These are phyloP conservation scores for Cyclura pinguis DNA, from an alignment of 2,797 vertebrate genomes.

Conservation along the genomic window DNA sequence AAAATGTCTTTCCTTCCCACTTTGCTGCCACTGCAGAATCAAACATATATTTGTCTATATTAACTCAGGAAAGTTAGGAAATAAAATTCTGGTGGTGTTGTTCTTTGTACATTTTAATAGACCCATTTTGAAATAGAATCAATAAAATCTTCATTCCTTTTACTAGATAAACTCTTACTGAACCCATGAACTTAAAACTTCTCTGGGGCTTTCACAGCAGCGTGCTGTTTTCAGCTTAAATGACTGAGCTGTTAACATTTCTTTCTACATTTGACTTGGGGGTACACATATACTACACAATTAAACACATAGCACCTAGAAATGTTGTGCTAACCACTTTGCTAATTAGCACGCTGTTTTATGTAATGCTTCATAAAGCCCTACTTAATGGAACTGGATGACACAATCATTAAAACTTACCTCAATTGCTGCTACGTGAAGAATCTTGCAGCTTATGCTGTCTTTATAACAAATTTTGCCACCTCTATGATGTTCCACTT, in stretches of 20 bases:
- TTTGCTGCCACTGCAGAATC: constrained; percentile 27
- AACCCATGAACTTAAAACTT: constrained; percentile 45
- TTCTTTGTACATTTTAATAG: neutral
- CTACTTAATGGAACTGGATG: constrained; percentile 40
- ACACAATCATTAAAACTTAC: constrained; percentile 36
- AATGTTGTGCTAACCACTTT: constrained; percentile 65
- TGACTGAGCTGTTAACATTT: constrained; percentile 57
- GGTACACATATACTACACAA: constrained; percentile 58
- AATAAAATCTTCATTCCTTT: constrained; percentile 1
- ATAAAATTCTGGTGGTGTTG: neutral
- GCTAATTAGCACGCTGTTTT: constrained; percentile 64
- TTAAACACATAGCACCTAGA: constrained; percentile 55
- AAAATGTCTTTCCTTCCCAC: neutral
- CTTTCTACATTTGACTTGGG: constrained; percentile 58
- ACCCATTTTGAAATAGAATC: constrained; percentile 38
- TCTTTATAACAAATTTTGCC: constrained; percentile 8
- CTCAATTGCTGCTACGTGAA: neutral
- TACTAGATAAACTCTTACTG: constrained; percentile 53
- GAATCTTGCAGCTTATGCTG: constrained; percentile 19
- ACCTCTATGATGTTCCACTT: too few relatives aligned
- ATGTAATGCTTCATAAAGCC: constrained; percentile 22
- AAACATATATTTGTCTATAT: neutral
- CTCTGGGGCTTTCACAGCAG: constrained; percentile 36
- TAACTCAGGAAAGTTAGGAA: constrained; percentile 4
- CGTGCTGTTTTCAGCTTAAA: constrained; percentile 50